Evolutionary conservation across 2,888 invertebrate species (phyloP), one percentile per base, ranked within the genome.

Genomic region (Chymomyza caudatula): DNA sequence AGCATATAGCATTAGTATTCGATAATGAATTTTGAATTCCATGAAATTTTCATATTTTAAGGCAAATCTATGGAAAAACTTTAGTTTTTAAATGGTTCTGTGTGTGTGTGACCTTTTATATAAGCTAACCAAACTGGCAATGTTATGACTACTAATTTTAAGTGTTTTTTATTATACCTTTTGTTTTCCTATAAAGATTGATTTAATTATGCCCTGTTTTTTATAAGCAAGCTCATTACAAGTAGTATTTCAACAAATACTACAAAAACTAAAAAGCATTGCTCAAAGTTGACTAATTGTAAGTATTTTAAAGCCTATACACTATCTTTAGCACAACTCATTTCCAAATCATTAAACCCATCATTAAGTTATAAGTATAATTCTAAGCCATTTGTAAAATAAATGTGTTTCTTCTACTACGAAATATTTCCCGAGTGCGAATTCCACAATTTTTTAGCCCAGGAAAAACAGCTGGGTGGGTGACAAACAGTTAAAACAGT

Each of bases 201-300:
- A 37, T 11, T 37, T 2, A 37, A 11, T 29, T 25, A 25, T 4
- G 5, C 25, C 25, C 5, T 25, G 25, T 3, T 25, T 25, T 4
- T 25, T 5, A 11, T 37, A 37, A 3, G 11, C 11, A 37, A 0
- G 11, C 11, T 37, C 25, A 25, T 29, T 29, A 11, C 1, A 37
- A 11, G 8, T 37, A 60, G 60, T 61, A 59, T 60, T 47, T 59
- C 44, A 68, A 67, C 47, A 57, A 43, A 63, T 63, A 47, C 69
- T 65, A 65, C 44, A 5, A n/a, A 47, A 2, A 15, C 15, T 6
- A 47, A 19, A 51, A 61, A 37, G 29, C 29, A 37, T 37, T 37
- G 66, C 56, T 20, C 42, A 43, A 37, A 49, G 80, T 79, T 79
- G 74, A 79, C 69, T 82, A 79, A 79, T 79, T 79, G 69, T 79